Evolutionary conservation across 2,113 vertebrate species (phyloP), one percentile per base, ranked within the genome.

Genomic region (Scytalopus superciliaris): DNA sequence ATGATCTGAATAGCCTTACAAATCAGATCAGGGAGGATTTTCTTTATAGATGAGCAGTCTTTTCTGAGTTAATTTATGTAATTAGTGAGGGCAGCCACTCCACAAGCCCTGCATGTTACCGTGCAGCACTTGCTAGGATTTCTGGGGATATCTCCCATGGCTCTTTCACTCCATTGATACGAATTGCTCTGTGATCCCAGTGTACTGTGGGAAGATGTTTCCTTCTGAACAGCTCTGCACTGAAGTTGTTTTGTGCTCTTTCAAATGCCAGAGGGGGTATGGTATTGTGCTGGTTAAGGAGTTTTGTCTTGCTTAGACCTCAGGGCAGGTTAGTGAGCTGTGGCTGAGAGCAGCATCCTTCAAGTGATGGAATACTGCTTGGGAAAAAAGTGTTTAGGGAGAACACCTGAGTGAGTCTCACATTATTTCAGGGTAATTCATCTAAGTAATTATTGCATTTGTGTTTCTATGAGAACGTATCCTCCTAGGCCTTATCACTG

Each of bases 131-230:
- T 95, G 81, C 85, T 80, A 59, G 63, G 72, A 59, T 94, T 96
- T 80, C 82, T 93, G 75, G 57, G 70, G 55, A 45, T 73, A 35
- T 70, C 83, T 80, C 82, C 82, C 12, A 2, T 77, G 75, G 84
- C 75, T 88, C 42, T 90, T 91, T 94, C 50, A 85, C 59, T 89
- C 73, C 81, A 83, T 80, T 90, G 91, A 76, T 39, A 50, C 30
- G 45, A 94, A 89, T 87, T 76, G 57, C 66, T 13, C 27, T 47
- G 23, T 30, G 78, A 80, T 89, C 67, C 63, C 53, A 85, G 4
- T 11, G 82, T 95, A 63, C 84, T 90, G 81, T 96, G 91, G 53
- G 91, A 95, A 91, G 30, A 28, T 6, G 17, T 59, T 79, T 80
- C 50, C 39, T 76, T 76, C 67, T 69, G 49, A 82, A 69, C 3